A percentile compares a stretch with the other conserved stretches of the same genome.
These are phyloP conservation scores for Parapristionchus giblindavisi DNA, from an alignment of 2,888 invertebrate genomes.

Conservation along the genomic window DNA sequence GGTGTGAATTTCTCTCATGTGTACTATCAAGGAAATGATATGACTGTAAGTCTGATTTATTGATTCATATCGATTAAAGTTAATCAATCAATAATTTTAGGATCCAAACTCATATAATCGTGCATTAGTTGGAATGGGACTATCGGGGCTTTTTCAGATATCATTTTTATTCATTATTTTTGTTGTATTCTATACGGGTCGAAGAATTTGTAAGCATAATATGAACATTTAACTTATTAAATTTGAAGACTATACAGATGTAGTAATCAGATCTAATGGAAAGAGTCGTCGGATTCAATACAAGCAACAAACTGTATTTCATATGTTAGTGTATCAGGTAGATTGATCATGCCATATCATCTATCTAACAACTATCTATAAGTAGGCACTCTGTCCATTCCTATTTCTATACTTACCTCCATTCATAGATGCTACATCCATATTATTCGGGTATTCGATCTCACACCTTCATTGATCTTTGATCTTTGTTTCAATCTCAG, in stretches of 20 bases:
- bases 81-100: background rate
- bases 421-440: conserved; percentile 17
- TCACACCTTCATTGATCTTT: background rate
- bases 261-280: background rate
- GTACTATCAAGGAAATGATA: conserved; percentile 22
- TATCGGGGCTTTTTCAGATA: conserved; percentile 8
- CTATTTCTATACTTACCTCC: conserved; percentile 28
- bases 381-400: conserved; percentile 27
- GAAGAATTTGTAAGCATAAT: conserved; percentile 6
- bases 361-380: background rate
- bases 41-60: background rate
- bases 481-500: background rate
- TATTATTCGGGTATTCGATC: background rate
- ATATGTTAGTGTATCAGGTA: conserved; percentile 24
- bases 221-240: background rate
- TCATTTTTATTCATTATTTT: background rate
- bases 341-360: background rate
- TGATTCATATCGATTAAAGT: background rate
- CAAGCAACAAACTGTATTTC: conserved; percentile 20
- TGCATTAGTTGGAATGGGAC: background rate
- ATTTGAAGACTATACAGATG: background rate
- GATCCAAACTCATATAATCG: background rate
- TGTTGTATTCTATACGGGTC: conserved; percentile 20
- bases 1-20: background rate
- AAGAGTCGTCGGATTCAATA: background rate